Evolutionary conservation across 2,888 invertebrate genomes (phyloP), one percentile per base, ranked within the genome.

Genomic region (Macrosoma leucophasiata): DNA sequence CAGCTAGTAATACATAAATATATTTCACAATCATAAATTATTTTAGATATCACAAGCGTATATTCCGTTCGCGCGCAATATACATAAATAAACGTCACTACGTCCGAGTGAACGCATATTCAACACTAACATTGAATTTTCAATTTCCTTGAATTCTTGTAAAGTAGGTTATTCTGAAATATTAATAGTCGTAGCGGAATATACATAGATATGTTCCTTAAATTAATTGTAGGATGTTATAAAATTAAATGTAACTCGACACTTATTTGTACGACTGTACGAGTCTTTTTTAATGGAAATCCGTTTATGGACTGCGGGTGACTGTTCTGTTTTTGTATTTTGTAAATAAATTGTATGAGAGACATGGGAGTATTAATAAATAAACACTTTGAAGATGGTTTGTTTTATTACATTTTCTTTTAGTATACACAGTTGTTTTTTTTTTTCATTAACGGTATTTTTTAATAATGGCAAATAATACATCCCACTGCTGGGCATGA

Each of bases 281-380:
- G 35, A 36, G 37, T 42, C 2, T 48, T 48, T 41, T 46, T 43
- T 25, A 41, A 43, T 40, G 36, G 29, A 42, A 46, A 42, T 41
- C 35, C 34, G 35, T 50, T 54, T 28, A 33, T 43, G 38, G 25
- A 19, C 4, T 26, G 14, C 21, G 34, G 28, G 38, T 19, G 39
- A 36, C 41, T 48, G 24, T 48, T 52, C 54, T 59, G 56, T 19
- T 57, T 66, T 74, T 71, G 64, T 69, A 71, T 70, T 76, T 76
- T 84, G 82, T 84, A 82, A 70, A 84, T 82, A 82, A 55, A 75
- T 63, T 71, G 67, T 75, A 71, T 47, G 66, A 63, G 60, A 63
- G 59, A 66, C 59, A 62, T 49, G 60, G 69, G 68, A 65, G 62
- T 76, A 72, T 65, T 69, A 79, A 76, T 79, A 75, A 82, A 82